Conservation (phyloP, 30 jellyfish, hydroid and myxozoan genomes). For the Catostylus mosaicus region DNA sequence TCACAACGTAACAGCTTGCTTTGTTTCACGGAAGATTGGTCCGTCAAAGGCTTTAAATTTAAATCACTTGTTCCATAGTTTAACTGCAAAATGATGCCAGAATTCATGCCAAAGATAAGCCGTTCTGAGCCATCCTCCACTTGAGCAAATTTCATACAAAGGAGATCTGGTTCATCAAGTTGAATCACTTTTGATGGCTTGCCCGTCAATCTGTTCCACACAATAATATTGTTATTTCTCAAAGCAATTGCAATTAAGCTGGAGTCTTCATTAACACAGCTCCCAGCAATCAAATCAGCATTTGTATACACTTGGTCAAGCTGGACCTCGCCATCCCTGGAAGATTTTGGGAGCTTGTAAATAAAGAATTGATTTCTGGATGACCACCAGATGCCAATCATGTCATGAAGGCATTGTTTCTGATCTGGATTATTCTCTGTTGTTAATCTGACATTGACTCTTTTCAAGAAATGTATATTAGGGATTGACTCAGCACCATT, state of each 20-base stretch:
- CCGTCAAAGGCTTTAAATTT: not conserved
- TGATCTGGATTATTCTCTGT: slow-evolving; percentile 1
- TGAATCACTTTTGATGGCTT: slow-evolving; percentile 35
- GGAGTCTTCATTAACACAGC: slow-evolving; percentile 58
- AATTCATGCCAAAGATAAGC: slow-evolving; percentile 14
- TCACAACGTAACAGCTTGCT: not conserved
- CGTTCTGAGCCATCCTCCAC: not conserved
- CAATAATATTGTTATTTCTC: slow-evolving; percentile 12
- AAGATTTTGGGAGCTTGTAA: slow-evolving; percentile 46
- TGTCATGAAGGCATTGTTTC: slow-evolving; percentile 20
- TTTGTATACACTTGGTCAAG: slow-evolving; percentile 32
- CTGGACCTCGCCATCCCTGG: slow-evolving; percentile 36
- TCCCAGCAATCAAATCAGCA: slow-evolving; percentile 36
- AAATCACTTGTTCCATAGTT: slow-evolving; percentile 2
- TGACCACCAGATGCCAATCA: slow-evolving; percentile 58
- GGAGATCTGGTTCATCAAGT: slow-evolving; percentile 7
- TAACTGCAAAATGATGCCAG: slow-evolving; percentile 19
- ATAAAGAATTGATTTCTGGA: slow-evolving; percentile 32
- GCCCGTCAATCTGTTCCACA: slow-evolving; percentile 35
- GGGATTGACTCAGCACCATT: not conserved
- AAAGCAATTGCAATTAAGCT: slow-evolving; percentile 35
- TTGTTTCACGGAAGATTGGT: slow-evolving; percentile 24
- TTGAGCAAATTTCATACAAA: slow-evolving; percentile 17
- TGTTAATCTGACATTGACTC: not conserved
- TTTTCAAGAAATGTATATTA: slow-evolving; percentile 43